Evolutionary conservation across 1,140 invertebrate species (phyloP).

Genomic region (Triops longicaudatus): DNA sequence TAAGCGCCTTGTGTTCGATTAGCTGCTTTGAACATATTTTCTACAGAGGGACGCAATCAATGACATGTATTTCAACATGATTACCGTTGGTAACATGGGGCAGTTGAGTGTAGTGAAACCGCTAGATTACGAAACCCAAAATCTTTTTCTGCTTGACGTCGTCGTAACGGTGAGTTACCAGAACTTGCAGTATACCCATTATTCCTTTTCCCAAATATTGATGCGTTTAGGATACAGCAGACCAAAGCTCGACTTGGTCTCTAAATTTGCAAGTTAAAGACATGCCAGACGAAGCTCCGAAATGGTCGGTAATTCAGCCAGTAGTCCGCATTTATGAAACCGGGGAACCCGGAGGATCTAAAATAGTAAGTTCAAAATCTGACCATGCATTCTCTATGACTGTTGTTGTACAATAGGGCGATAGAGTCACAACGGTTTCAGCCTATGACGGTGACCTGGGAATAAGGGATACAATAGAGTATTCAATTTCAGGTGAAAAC

Average conservation of each 20-base stretch:
- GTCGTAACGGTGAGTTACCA: not conserved
- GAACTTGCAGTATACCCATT: not conserved
- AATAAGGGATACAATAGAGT: not conserved
- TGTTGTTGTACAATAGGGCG: not conserved
- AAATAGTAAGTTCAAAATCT: not conserved
- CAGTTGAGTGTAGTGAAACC: not conserved
- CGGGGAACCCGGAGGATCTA: not conserved
- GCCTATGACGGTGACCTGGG: constrained; percentile 21
- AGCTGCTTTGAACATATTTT: too few species aligned
- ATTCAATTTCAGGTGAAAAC: not conserved
- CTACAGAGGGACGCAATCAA: not conserved
- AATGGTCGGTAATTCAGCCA: not conserved
- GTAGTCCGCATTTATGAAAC: not conserved
- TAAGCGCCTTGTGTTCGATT: constrained; percentile 5
- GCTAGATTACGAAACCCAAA: constrained; percentile 18
- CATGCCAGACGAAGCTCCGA: not conserved
- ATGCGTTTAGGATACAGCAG: not conserved
- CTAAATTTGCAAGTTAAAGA: not conserved
- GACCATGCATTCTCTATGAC: not conserved
- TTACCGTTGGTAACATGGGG: not conserved
- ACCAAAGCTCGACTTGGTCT: not conserved
- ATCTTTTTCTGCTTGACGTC: constrained; percentile 17
- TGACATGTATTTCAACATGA: not conserved
- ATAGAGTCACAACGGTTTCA: not conserved
- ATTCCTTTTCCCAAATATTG: not conserved